Conservation (phyloP, 2,888 invertebrate species). For the Oscheius sp. region DNA sequence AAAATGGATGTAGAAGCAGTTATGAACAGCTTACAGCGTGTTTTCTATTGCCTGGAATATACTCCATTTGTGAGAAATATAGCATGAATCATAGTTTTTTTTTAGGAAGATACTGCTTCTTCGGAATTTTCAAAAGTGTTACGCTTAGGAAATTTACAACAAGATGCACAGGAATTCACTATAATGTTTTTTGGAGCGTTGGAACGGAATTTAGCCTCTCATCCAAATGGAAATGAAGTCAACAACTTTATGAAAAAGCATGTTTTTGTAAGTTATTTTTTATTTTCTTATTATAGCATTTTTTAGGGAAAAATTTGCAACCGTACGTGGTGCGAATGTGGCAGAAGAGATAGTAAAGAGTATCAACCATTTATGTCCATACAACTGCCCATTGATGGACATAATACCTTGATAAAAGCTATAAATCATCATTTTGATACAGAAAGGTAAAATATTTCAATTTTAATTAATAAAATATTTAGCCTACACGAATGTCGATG, state of each 20-base stretch:
- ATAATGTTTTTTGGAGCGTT: slow-evolving; percentile 63
- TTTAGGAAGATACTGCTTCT: slow-evolving; percentile 17
- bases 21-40: slow-evolving; percentile 61
- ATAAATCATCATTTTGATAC: slow-evolving; percentile 51
- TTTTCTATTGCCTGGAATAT: slow-evolving; percentile 62
- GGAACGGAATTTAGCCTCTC: slow-evolving; percentile 57
- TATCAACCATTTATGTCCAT: slow-evolving; percentile 39
- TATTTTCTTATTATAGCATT: not conserved
- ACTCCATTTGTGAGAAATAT: slow-evolving; percentile 62
- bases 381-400: slow-evolving; percentile 58
- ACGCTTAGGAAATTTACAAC: slow-evolving; percentile 61
- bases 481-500: slow-evolving; percentile 63
- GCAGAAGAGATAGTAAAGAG: slow-evolving; percentile 24
- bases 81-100: not conserved
- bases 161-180: slow-evolving; percentile 67
- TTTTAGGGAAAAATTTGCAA: slow-evolving; percentile 27
- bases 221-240: slow-evolving; percentile 59
- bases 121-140: slow-evolving; percentile 46
- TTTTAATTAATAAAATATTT: slow-evolving; percentile 11
- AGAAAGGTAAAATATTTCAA: slow-evolving; percentile 44
- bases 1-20: slow-evolving; percentile 61
- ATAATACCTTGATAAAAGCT: slow-evolving; percentile 53
- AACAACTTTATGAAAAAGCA: slow-evolving; percentile 35
- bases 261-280: slow-evolving; percentile 29
- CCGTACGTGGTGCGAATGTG: slow-evolving; percentile 52